phyloP scores from a whole-genome alignment of 2,113 vertebrate species.

The Hemibagrus wyckioides region DNA sequence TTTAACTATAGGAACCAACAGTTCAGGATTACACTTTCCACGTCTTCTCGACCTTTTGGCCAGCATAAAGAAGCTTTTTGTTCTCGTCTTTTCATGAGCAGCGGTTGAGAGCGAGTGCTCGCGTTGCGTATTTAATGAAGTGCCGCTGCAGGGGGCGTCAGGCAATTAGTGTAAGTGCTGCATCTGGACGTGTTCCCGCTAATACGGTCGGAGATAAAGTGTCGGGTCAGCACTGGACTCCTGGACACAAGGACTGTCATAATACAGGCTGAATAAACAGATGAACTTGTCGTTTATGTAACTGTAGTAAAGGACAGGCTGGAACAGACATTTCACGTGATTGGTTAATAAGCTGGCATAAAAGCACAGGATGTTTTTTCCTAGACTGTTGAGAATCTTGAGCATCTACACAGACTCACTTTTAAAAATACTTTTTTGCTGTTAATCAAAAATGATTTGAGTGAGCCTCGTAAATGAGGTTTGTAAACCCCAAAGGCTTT shows the following conservation, averaged over 20 bases:
- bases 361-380: background rate
- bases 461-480: background rate
- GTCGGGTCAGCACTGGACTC: background rate
- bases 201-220: background rate
- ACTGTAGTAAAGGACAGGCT: background rate
- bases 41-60: background rate
- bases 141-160: conserved; percentile 63
- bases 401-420: background rate
- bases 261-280: background rate
- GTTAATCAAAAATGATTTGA: background rate
- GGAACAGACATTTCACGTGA: background rate
- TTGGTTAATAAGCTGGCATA: background rate
- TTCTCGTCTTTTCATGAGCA: conserved; percentile 51
- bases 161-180: conserved; percentile 74
- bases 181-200: conserved; percentile 59
- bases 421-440: background rate
- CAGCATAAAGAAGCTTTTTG: conserved; percentile 33
- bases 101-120: conserved; percentile 54
- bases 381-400: background rate
- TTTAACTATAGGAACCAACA: background rate
- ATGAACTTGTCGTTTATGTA: background rate
- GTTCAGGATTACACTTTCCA: background rate
- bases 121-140: conserved; percentile 70
- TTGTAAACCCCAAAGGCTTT: background rate
- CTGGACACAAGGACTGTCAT: background rate